These are phyloP conservation scores for Gymnogyps californianus DNA, from an alignment of 2,113 vertebrate species.

Conservation along the genomic window DNA sequence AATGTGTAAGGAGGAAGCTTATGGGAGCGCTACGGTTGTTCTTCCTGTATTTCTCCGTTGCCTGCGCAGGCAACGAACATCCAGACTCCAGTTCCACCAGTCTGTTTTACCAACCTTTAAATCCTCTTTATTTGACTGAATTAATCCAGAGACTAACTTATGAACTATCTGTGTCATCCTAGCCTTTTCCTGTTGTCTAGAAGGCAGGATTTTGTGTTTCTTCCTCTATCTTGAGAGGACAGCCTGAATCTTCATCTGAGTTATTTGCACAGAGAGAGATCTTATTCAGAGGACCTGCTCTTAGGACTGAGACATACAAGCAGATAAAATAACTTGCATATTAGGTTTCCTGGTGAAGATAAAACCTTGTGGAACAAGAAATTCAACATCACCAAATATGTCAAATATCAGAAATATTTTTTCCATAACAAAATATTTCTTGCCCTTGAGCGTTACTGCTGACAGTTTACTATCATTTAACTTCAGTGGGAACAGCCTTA, in stretches of 20 bases:
- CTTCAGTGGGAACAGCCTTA: background rate
- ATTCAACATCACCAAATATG: background rate
- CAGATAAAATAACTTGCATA: background rate
- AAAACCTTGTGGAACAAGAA: background rate
- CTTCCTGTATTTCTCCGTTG: background rate
- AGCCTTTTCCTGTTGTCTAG: background rate
- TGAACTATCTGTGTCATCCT: background rate
- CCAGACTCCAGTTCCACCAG: background rate
- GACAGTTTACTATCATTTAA: background rate
- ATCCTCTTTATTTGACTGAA: background rate
- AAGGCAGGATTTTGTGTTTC: background rate
- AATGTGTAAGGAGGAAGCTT: accelerated
- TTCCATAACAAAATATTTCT: background rate
- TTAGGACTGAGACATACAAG: background rate
- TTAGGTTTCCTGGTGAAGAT: background rate
- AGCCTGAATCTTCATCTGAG: background rate
- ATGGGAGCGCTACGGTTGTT: accelerated
- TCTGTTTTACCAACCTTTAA: background rate
- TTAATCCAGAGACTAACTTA: background rate
- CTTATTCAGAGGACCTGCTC: background rate
- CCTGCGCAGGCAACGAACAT: background rate
- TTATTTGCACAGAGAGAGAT: background rate
- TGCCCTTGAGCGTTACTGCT: background rate
- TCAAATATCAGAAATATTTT: background rate
- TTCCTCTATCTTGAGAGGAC: background rate